Conservation (phyloP, 2,797 vertebrate genomes). For the Sylvilagus floridanus region DNA sequence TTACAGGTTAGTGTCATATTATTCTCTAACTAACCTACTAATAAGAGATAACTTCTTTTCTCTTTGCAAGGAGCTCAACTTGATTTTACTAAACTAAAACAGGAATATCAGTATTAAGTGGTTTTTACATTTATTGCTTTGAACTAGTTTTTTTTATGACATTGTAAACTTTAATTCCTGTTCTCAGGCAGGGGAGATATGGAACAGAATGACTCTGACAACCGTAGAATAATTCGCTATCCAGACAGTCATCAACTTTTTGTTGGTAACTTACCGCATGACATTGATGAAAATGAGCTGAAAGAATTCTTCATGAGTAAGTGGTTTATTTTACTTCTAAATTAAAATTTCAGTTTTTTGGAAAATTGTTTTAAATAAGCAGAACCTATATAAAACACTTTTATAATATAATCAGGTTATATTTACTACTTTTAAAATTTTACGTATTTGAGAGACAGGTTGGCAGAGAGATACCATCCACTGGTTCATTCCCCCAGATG, state of each 20-base stretch:
- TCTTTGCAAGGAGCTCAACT: constrained; percentile 21
- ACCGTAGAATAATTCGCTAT: constrained; percentile 94
- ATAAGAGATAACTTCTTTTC: not conserved
- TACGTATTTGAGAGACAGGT: too few relatives aligned
- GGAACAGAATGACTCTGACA: constrained; percentile 94
- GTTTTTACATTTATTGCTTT: constrained; percentile 59
- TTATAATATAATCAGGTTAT: not conserved
- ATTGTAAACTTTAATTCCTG: constrained; percentile 23
- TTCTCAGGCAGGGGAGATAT: constrained; percentile 93
- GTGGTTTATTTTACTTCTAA: constrained; percentile 80
- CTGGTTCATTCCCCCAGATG: too few relatives aligned
- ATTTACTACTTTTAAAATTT: too few relatives aligned
- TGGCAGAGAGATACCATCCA: too few relatives aligned
- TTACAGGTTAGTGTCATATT: constrained; percentile 17
- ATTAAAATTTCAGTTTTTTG: not conserved
- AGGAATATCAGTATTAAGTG: constrained; percentile 26
- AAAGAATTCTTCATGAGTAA: constrained; percentile 99
- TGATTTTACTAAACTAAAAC: constrained; percentile 53
- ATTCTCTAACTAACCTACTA: constrained; percentile 59
- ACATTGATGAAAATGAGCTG: constrained; percentile 99
- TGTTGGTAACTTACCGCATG: constrained; percentile 98
- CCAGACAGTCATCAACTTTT: constrained; percentile 99
- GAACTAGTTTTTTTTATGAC: constrained; percentile 18
- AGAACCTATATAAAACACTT: not conserved
- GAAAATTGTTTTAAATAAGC: not conserved